Percentiles rank a stretch among this genome's conserved stretches.
These are phyloP conservation scores for Echinometra lucunter DNA, from an alignment of 53 echinoderm and acorn worm species.

Conservation along the genomic window DNA sequence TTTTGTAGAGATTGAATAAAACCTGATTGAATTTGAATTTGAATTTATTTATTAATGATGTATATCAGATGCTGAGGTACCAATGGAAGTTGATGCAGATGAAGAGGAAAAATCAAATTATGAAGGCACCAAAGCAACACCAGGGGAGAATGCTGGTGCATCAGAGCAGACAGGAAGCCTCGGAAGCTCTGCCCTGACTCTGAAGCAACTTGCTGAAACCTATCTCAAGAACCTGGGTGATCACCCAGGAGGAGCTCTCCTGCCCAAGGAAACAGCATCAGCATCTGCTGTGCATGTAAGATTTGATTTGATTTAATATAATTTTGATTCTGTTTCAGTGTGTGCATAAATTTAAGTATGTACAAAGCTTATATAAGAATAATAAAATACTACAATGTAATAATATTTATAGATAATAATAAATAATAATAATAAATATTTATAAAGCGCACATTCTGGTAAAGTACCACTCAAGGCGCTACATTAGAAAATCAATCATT, in stretches of 20 bases:
- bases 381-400: no score
- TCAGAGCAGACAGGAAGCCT: not conserved
- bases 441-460: no score
- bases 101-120: not conserved
- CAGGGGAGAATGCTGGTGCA: not conserved
- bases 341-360: no score
- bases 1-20: no score
- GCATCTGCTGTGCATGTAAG: not conserved
- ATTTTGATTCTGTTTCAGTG: no score
- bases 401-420: no score
- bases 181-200: conserved; percentile 8
- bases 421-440: no score
- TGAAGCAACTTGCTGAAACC: conserved; percentile 43
- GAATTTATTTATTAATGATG: not conserved
- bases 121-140: not conserved
- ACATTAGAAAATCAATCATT: no score
- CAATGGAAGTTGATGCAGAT: not conserved
- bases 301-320: no score
- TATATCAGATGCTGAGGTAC: not conserved
- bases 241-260: not conserved
- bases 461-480: no score
- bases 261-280: not conserved
- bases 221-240: not conserved
- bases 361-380: no score
- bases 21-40: no score